Base-by-base conservation (phyloP, 2,113 vertebrate genomes). In the Tragulus kanchil region DNA sequence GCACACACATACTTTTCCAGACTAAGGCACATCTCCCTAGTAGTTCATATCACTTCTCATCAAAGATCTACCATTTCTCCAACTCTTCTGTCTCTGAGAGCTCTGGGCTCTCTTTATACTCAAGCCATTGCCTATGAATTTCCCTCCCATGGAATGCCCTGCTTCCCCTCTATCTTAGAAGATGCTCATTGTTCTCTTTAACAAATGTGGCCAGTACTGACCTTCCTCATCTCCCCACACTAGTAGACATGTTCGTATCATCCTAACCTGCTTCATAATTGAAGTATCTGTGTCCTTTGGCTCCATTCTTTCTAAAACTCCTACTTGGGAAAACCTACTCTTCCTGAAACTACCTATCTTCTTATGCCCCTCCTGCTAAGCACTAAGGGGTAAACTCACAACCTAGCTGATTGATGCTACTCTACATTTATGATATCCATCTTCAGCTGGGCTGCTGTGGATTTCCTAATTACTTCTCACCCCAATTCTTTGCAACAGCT, bases 381-480 rank as follows among this genome's bases (percentile, higher is more conserved):
- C 10, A 56, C 9, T 65, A 25, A 82, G 31, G 36, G 42, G 50
- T 67, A 61, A 86, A 28, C 23, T 90, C n/a, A 73, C 6, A 67
- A 67, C 3, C 54, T 58, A 88, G 59, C 48, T 67, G 13, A 84
- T 2, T 36, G 50, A 48, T 59, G 21, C 21, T 50, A 23, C 28
- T 90, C 61, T 59, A 62, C 61, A 87, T 69, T 89, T 31, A 64
- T 23, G 2, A 12, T 65, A 50, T 58, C 52, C 48, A 85, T 52
- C 26, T 45, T 93, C 69, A 90, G 16, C 58, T 64, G 50, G 64
- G 14, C 26, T 89, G n/a, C 48, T 65, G 15, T 48, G 75, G 85
- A 65, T 92, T 95, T 95, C 52, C 64, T 93, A 96, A 89, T 96
- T 87, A 84, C 42, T 88, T 85, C n/a, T 79, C 10, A 50, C 36